A percentile compares a stretch with the other conserved stretches of the same genome.
Evolutionary conservation across 1,140 invertebrate genomes (phyloP).

Genomic region (Platorchestia sp.): DNA sequence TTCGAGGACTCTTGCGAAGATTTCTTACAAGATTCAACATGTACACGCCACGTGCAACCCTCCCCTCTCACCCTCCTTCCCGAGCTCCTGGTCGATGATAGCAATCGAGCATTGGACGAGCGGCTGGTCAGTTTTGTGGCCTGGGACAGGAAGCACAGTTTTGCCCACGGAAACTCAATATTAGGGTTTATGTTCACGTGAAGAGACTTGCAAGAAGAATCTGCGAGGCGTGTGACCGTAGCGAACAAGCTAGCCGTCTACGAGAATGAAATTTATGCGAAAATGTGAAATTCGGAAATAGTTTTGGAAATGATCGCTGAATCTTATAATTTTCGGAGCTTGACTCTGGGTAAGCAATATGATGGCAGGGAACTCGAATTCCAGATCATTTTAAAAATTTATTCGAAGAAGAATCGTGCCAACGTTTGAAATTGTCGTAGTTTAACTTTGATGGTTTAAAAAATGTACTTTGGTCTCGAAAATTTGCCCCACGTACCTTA

Average conservation of each 20-base stretch:
- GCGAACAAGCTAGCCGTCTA: neutral
- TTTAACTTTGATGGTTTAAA: too few relatives aligned
- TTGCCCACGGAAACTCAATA: neutral
- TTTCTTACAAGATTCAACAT: neutral
- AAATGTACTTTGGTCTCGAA: too few relatives aligned
- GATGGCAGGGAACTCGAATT: too few relatives aligned
- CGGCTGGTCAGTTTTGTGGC: neutral
- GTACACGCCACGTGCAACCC: neutral
- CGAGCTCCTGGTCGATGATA: neutral
- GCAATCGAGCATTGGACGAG: neutral
- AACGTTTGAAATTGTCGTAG: too few relatives aligned
- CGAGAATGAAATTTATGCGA: neutral
- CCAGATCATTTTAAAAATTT: too few relatives aligned
- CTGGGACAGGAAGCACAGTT: constrained; percentile 6
- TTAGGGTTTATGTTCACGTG: neutral
- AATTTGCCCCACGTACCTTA: too few relatives aligned
- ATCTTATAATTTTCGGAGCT: too few relatives aligned
- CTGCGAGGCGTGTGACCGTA: neutral
- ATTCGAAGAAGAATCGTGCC: too few relatives aligned
- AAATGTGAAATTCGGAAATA: neutral
- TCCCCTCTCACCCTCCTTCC: neutral
- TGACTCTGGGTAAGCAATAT: too few relatives aligned
- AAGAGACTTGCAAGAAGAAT: neutral
- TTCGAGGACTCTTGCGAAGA: neutral
- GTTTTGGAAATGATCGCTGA: too few relatives aligned